Conservation (phyloP, 37 sponge, comb jelly and placozoan species). For the Lycopodina hypogea region DNA sequence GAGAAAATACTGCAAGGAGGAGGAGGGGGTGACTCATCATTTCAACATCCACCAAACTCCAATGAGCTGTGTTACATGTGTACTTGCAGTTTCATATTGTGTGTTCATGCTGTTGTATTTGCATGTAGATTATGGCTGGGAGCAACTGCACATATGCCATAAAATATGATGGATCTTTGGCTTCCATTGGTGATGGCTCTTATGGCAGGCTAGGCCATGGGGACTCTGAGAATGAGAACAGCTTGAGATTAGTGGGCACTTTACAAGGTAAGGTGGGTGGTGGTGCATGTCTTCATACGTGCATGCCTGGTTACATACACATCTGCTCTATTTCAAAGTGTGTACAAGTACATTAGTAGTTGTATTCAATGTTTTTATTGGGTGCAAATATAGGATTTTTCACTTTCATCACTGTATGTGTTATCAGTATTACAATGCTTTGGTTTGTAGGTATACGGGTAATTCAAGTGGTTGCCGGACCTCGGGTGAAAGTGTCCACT, state of each 20-base stretch:
- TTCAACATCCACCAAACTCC: no score
- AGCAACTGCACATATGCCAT: conserved; percentile 79
- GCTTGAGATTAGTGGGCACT: conserved; percentile 52
- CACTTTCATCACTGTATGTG: no score
- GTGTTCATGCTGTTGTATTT: background rate
- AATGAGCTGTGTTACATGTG: no score
- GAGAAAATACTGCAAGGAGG: background rate
- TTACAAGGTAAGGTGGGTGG: conserved; percentile 74
- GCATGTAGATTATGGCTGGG: conserved; percentile 64
- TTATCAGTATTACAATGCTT: no score
- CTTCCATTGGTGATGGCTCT: conserved; percentile 80
- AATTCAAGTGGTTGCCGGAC: conserved; percentile 61
- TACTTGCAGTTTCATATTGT: background rate
- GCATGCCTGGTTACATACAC: no score
- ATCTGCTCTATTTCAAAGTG: background rate
- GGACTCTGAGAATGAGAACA: conserved; percentile 54
- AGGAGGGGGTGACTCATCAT: no score
- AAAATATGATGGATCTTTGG: conserved; percentile 68
- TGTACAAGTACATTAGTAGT: background rate
- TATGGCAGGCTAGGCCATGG: conserved; percentile 86
- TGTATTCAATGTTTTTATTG: no score
- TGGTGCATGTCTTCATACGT: no score
- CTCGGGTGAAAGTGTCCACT: conserved; percentile 27
- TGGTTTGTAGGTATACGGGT: conserved; percentile 34
- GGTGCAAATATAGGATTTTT: no score